These are phyloP conservation scores for Acropora tenuis DNA, from an alignment of 64 coral and sea anemone genomes.

Conservation along the genomic window DNA sequence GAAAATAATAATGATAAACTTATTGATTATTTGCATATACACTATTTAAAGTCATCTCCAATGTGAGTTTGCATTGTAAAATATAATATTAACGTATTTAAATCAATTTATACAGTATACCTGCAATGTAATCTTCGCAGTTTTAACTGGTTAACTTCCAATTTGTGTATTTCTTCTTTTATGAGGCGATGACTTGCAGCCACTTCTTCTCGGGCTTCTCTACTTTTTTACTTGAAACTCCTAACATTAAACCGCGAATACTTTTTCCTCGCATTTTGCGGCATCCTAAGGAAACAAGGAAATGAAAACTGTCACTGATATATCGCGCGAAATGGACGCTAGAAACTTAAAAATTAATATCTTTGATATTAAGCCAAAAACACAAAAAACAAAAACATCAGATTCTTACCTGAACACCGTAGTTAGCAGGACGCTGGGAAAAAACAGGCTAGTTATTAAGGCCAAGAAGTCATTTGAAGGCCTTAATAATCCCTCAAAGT, in stretches of 20 bases:
- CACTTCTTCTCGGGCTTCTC: conserved; percentile 19
- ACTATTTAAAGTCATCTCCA: background rate
- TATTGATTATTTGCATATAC: background rate
- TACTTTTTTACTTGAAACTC: conserved; percentile 2
- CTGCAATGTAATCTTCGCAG: background rate
- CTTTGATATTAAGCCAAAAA: conserved; percentile 18
- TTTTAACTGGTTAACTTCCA: conserved; percentile 9
- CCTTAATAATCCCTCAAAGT: conserved; percentile 1
- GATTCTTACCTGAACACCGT: conserved; percentile 13
- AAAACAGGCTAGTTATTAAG: background rate
- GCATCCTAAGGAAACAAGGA: conserved; percentile 13
- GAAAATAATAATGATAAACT: conserved; percentile 13
- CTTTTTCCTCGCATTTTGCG: conserved; percentile 14
- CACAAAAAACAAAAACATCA: conserved; percentile 20
- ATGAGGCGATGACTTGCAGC: conserved; percentile 8
- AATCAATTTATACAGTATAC: conserved; percentile 29
- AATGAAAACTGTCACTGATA: conserved; percentile 1
- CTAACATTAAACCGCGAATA: conserved; percentile 4
- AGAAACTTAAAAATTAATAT: conserved; percentile 16
- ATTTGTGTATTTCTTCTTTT: conserved; percentile 3
- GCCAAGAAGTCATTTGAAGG: conserved; percentile 17
- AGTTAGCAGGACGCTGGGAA: background rate
- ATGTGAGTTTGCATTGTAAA: conserved; percentile 21
- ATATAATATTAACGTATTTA: conserved; percentile 4
- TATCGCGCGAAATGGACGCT: background rate